Evolutionary conservation across 2,888 invertebrate genomes (phyloP).

Genomic region (Limnephilus auricula): DNA sequence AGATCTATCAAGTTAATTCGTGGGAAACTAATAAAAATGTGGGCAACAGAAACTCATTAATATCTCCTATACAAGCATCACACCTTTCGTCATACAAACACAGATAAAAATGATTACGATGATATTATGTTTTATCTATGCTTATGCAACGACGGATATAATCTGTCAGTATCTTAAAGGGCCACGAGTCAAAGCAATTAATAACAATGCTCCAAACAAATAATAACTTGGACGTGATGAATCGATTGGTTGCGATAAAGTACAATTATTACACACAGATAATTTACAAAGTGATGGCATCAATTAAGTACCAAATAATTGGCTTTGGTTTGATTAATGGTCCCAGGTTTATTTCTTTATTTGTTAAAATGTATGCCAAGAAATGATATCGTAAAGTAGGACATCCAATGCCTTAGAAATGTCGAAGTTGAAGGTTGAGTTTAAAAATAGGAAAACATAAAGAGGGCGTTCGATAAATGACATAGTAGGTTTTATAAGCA

Average conservation of each 20-base stretch:
- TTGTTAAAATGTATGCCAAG: conserved; percentile 2
- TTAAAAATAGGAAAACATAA: conserved; percentile 14
- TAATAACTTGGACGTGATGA: conserved; percentile 5
- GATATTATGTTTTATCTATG: neutral
- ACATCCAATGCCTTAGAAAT: neutral
- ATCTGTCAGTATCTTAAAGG: neutral
- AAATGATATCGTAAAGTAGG: neutral
- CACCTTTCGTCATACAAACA: neutral
- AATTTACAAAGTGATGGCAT: neutral
- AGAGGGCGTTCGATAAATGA: neutral
- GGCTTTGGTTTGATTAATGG: conserved; percentile 4
- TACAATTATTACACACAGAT: neutral
- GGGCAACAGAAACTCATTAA: neutral
- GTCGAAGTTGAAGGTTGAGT: conserved; percentile 20
- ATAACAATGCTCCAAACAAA: neutral
- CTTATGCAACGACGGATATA: neutral
- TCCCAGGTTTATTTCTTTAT: neutral
- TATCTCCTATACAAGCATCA: neutral
- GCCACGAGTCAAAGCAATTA: conserved; percentile 9
- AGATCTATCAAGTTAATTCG: neutral
- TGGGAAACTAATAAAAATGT: neutral
- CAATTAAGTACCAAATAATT: conserved; percentile 23
- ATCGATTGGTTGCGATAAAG: neutral
- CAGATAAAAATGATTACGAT: neutral
- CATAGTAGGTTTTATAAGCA: neutral